Evolutionary conservation across 2,797 vertebrate species (phyloP), one percentile per base, ranked within the genome.

Genomic region (Eurystomus glaucurus): DNA sequence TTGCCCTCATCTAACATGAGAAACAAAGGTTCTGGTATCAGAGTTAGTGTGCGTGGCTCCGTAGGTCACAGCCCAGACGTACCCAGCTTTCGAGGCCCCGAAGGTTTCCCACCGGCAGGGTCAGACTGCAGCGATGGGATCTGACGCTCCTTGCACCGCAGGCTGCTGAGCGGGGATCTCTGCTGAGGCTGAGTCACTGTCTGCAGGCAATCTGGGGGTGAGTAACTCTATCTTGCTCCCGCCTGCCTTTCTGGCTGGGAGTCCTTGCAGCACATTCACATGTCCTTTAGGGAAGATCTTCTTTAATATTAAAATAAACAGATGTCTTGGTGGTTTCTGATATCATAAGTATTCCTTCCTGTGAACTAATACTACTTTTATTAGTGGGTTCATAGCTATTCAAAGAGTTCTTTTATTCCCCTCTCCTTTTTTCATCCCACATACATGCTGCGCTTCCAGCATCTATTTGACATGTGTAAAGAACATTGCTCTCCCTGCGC

Each of bases 301-400:
- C 66, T 95, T 92, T 57, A 37, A 65, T 68, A 33, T 37, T 84
- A 51, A 96, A 93, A 90, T 48, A 91, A 95, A 78, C 97, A 95
- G 89, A 94, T 96, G 93, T 78, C 76, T 76, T 61, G 62, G 89
- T 96, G 96, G 96, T 95, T 97, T 95, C 85, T 96, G 91, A 95
- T 95, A 90, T 95, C 93, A 90, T 95, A 37, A 75, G 4, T 86
- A 28, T 85, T 78, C 64, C 83, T 96, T 95, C 89, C 87, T 90
- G 87, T 95, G 85, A 94, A 61, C 77, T 86, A 92, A 90, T 62
- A 22, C 39, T 52, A 0, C 58, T 88, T 31, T 80, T 87, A 77
- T 90, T 95, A 93, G 82, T 1, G 39, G 35, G 6, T 57, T 94
- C 29, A 10, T 20, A 29, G 22, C 65, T 72, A n/a, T 71, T 83